Percentiles rank a stretch among this genome's conserved stretches.
These are phyloP conservation scores for Chaetophractus vellerosus DNA, from an alignment of 2,797 vertebrate species.

Conservation along the genomic window DNA sequence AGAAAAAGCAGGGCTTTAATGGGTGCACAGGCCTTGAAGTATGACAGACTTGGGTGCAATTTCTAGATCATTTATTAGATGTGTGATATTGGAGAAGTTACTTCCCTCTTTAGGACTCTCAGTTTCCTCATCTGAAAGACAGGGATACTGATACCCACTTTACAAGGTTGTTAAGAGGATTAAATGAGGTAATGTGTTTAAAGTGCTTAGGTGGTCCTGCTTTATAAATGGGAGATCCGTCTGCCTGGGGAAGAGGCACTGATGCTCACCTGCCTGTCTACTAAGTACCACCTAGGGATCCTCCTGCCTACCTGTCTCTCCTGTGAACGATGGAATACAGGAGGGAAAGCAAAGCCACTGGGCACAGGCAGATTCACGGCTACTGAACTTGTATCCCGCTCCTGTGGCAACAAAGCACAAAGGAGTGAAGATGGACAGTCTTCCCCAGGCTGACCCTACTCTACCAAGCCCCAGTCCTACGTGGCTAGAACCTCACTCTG, in stretches of 20 bases:
- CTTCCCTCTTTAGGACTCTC: neutral
- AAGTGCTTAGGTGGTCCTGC: neutral
- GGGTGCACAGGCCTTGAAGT: conserved; percentile 22
- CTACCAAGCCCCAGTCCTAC: neutral
- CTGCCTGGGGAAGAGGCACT: neutral
- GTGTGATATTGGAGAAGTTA: neutral
- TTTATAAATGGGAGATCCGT: conserved; percentile 16
- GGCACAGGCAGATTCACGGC: conserved; percentile 93
- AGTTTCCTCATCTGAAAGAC: conserved; percentile 48
- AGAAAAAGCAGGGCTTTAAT: conserved; percentile 1
- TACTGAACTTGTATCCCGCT: conserved; percentile 94
- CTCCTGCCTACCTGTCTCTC: conserved; percentile 89
- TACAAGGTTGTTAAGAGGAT: neutral
- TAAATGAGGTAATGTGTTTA: neutral
- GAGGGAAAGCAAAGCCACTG: conserved; percentile 94
- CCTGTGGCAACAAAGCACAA: conserved; percentile 89
- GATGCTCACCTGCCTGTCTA: neutral
- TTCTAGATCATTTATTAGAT: conserved; percentile 19
- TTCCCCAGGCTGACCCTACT: neutral
- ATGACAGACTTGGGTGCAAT: neutral
- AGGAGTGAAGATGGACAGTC: neutral
- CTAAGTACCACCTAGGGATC: neutral
- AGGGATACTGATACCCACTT: neutral
- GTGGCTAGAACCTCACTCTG: neutral
- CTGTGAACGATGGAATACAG: conserved; percentile 94